Conservation (phyloP, 2,888 invertebrate genomes). For the Acrobasis repandana region DNA sequence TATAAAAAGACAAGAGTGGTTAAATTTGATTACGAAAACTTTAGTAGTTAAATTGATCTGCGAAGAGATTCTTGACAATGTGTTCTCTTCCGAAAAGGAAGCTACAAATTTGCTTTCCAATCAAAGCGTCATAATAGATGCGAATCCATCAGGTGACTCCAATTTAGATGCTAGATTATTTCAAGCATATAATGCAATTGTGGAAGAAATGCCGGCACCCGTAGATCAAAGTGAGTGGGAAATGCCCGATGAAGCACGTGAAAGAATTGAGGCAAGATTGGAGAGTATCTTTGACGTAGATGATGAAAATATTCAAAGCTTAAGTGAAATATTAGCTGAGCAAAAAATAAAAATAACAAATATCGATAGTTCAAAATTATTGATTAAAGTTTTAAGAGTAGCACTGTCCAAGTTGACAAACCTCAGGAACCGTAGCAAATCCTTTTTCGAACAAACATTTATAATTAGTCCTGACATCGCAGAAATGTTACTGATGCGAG, state of each 20-base stretch:
- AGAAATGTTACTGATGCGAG: conserved; percentile 79
- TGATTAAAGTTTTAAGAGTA: conserved; percentile 52
- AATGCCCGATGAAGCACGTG: conserved; percentile 68
- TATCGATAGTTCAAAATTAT: conserved; percentile 63
- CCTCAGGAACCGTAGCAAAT: conserved; percentile 69
- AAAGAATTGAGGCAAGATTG: conserved; percentile 69
- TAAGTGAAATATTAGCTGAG: conserved; percentile 59
- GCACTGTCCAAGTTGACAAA: conserved; percentile 49
- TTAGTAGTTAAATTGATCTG: conserved; percentile 55
- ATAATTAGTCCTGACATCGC: conserved; percentile 78
- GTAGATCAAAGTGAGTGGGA: conserved; percentile 72
- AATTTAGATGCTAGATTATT: conserved; percentile 63
- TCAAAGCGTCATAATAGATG: conserved; percentile 74
- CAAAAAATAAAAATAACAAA: conserved; percentile 72
- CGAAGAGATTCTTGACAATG: conserved; percentile 55
- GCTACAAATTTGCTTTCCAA: conserved; percentile 35
- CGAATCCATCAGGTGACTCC: conserved; percentile 59
- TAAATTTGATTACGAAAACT: conserved; percentile 51
- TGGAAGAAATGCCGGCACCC: conserved; percentile 75
- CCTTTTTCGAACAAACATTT: conserved; percentile 83
- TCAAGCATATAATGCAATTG: conserved; percentile 58
- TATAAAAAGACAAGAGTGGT: conserved; percentile 52
- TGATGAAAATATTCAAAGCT: conserved; percentile 61
- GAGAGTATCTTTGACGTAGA: conserved; percentile 70
- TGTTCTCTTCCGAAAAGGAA: conserved; percentile 35